Conservation (phyloP, 2,888 invertebrate genomes). For the Hyposoter didymator region DNA sequence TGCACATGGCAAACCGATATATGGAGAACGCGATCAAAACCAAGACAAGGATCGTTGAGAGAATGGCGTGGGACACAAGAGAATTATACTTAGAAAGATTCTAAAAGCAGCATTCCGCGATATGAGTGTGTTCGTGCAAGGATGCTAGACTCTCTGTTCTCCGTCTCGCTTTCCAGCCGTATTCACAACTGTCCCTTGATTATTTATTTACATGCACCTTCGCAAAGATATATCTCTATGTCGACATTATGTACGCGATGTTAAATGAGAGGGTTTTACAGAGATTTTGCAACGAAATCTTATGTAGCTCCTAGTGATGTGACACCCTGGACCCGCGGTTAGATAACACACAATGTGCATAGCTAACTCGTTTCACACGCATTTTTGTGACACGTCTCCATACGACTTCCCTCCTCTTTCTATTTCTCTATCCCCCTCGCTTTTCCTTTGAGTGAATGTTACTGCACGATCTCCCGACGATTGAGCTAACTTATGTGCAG, state of each 20-base stretch:
- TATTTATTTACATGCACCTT: conserved; percentile 13
- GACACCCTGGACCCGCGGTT: conserved; percentile 43
- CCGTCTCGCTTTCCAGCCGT: neutral
- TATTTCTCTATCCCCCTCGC: conserved; percentile 7
- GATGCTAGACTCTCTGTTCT: conserved; percentile 23
- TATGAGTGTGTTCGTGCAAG: conserved; percentile 30
- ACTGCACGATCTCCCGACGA: conserved; percentile 58
- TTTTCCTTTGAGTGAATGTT: conserved; percentile 72
- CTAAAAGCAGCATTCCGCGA: conserved; percentile 54
- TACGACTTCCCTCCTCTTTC: conserved; percentile 13
- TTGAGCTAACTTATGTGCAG: conserved; percentile 20
- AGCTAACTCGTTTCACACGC: conserved; percentile 75
- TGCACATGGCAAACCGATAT: conserved; percentile 49
- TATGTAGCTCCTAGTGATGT: conserved; percentile 20
- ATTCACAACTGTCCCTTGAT: neutral
- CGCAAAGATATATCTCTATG: neutral
- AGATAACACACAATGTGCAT: conserved; percentile 76
- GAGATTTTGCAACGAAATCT: conserved; percentile 46
- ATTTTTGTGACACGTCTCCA: conserved; percentile 73
- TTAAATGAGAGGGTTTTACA: conserved; percentile 3
- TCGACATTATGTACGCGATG: neutral
- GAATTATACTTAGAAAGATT: conserved; percentile 54
- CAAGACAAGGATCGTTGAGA: conserved; percentile 50
- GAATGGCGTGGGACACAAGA: conserved; percentile 49
- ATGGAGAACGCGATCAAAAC: conserved; percentile 49